Base-by-base conservation (phyloP, 2,797 vertebrate genomes). In the Enteromius unitaeniatus region DNA sequence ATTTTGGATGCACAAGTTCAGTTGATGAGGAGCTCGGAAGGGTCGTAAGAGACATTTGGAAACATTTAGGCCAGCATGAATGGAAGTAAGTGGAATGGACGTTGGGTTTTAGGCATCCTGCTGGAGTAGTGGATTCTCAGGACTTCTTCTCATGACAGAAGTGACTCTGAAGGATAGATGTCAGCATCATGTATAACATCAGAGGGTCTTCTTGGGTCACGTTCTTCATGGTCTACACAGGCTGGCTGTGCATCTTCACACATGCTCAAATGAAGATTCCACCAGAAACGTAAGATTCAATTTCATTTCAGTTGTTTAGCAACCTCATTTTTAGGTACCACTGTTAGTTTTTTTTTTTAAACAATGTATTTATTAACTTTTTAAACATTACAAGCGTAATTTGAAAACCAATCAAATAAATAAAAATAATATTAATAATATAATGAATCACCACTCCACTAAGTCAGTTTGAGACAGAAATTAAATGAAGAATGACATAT, bases 231-330 rank as follows among this genome's bases (percentile, higher is more conserved):
- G 86, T 96, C 79, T 94, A 89, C 53, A 87, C 93, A 85, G 82
- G 93, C 84, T 92, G 92, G 80, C 70, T 95, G 40, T 93, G 93
- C 91, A 86, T 93, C 55, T 85, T 92, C 1, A 85, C 92, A 2
- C 75, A 88, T 58, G 95, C 95, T 42, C 96, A 98, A 93, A 94
- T 93, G 85, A 95, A 92, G 94, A 97, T 97, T 91, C 96, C 97
- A 13, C 95, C 95, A 79, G 97, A 98, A 91, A 97, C 95, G 97
- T 98, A 91, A 98, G 97, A 95, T 77, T 37, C 76, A 79, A 13
- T 26, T 26, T 31, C 4, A 49, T 65, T 51, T 21, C 6, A 40
- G 10, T 26, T 47, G 5, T n/a, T 68, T 55, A 34, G 28, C 6
- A 17, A 4, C 1, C 11, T 13, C 1, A 6, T 13, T 64, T 64